Conservation (phyloP, 1,140 invertebrate species). For the Drosophila athabasca region DNA sequence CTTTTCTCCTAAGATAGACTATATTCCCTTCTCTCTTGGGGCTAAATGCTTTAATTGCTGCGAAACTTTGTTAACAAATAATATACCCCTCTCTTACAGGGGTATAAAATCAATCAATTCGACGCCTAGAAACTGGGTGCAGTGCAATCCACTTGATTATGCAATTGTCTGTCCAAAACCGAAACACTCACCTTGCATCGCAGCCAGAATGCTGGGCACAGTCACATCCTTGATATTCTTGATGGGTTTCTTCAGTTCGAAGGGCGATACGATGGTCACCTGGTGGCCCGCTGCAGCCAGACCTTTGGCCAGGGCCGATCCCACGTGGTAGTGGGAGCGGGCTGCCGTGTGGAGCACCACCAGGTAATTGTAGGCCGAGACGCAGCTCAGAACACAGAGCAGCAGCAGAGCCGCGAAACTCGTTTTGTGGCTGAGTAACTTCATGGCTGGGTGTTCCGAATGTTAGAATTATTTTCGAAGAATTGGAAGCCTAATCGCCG, state of each 20-base stretch:
- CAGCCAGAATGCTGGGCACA: constrained; percentile 28
- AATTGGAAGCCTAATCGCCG: not conserved
- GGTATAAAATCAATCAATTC: no score
- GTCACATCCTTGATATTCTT: constrained; percentile 85
- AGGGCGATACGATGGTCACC: constrained; percentile 85
- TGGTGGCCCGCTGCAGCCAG: constrained; percentile 85
- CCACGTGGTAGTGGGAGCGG: constrained; percentile 86
- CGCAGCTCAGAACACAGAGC: constrained; percentile 54
- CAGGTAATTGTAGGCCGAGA: constrained; percentile 68
- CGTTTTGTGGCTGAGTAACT: constrained; percentile 29
- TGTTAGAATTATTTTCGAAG: constrained; percentile 5
- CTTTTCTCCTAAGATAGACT: no score
- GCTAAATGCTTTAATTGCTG: no score
- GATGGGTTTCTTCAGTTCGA: constrained; percentile 83
- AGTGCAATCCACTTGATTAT: constrained; percentile 1
- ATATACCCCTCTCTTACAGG: no score
- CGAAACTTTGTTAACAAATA: no score
- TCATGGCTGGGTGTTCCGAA: constrained; percentile 9
- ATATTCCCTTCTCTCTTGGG: no score
- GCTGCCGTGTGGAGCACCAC: constrained; percentile 84
- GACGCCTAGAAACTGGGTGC: no score
- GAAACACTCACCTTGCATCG: constrained; percentile 52
- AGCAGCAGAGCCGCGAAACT: constrained; percentile 44
- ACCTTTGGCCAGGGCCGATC: constrained; percentile 85
- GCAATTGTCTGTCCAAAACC: not conserved